Base-by-base conservation (phyloP, 2,888 invertebrate genomes). In the Chesias legatella region DNA sequence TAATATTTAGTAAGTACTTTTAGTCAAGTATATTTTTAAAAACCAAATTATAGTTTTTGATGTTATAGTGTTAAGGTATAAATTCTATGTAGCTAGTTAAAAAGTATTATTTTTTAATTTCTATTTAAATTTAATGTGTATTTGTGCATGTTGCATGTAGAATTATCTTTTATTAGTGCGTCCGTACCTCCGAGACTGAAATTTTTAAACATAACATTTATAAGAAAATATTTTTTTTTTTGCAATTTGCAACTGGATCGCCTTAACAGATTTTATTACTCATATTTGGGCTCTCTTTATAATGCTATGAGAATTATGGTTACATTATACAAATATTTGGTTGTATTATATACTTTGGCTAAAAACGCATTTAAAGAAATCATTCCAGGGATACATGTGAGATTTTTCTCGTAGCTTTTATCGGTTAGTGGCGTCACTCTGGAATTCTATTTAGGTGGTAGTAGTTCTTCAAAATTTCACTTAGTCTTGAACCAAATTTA, bases 121-220 rank as follows among this genome's bases (percentile, higher is more conserved):
- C 31, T 37, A 45, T 39, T 31, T 37, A 27, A 51, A 41, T 42
- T 57, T 46, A 51, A 56, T 48, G 35, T 40, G 43, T 43, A 44
- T 42, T 48, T 50, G 42, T 63, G 75, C 75, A 75, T 73, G 75
- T 33, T 56, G 64, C 67, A 63, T 66, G 75, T 63, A 52, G 54
- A 48, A 58, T 49, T 60, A 51, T 64, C 49, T 55, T 17, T 51
- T 33, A 38, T 56, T 40, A 41, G 38, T 46, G 42, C 47, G 47
- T 51, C 36, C 33, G 48, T 47, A 39, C 31, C 27, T 43, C 49
- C 42, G 56, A 64, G 66, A 67, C 66, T 66, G 66, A 67, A 58
- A 53, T 58, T 46, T 43, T 52, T 48, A 48, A 50, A 48, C 43
- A 48, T 48, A 48, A 48, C 10, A 37, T 23, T 51, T 39, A 41